Percentiles rank a stretch among this genome's conserved stretches.
phyloP scores from a whole-genome alignment of 53 echinoderm and acorn worm genomes.

The Stichopus horrens region DNA sequence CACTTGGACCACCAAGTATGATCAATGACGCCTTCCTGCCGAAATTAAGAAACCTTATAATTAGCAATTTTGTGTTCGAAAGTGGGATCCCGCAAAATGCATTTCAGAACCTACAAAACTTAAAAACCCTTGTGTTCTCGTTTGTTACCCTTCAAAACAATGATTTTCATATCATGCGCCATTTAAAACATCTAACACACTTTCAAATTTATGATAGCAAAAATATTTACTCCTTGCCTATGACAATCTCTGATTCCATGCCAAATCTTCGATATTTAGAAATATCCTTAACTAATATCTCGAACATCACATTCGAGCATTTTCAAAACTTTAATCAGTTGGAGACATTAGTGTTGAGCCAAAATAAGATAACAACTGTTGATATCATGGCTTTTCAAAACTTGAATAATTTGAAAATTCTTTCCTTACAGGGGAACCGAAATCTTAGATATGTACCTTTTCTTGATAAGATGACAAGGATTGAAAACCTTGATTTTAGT shows the following conservation, averaged over 20 bases:
- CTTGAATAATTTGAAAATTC: neutral
- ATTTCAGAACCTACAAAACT: neutral
- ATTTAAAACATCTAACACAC: neutral
- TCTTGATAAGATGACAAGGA: neutral
- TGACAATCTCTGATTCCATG: neutral
- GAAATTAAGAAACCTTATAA: constrained; percentile 18
- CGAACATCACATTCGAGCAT: neutral
- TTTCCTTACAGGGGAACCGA: neutral
- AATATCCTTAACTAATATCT: constrained; percentile 17
- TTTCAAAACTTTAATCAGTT: neutral
- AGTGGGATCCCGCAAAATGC: constrained; percentile 28
- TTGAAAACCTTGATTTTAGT: constrained; percentile 16
- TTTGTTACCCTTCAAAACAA: neutral
- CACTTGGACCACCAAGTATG: neutral
- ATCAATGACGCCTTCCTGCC: neutral
- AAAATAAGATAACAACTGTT: neutral
- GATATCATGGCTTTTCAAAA: neutral
- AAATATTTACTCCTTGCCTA: neutral
- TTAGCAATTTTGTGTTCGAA: neutral
- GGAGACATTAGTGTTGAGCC: constrained; percentile 1
- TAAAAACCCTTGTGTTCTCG: neutral
- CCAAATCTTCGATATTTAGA: constrained; percentile 15
- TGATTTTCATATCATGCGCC: constrained; percentile 11
- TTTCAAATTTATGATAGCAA: constrained; percentile 30
- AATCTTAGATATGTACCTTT: neutral